A percentile compares a stretch with the other conserved stretches of the same genome.
These are phyloP conservation scores for Gallinago solitaria DNA, from an alignment of 2,797 vertebrate genomes.

Conservation along the genomic window DNA sequence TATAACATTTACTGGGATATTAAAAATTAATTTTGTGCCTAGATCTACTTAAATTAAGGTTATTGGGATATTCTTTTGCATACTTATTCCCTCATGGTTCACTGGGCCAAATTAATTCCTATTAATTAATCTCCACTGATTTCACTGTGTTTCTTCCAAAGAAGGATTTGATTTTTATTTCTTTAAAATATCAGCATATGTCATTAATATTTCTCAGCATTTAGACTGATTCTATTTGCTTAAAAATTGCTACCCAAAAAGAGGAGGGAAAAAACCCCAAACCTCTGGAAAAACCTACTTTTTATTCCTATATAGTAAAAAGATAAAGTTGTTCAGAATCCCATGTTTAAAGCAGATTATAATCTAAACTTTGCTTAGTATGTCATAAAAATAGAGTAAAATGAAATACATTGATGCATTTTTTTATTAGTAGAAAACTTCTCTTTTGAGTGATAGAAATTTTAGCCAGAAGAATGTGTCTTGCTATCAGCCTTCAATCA, in stretches of 20 bases:
- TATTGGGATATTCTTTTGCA: neutral
- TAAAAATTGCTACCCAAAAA: neutral
- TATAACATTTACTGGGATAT: neutral
- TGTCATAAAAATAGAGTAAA: neutral
- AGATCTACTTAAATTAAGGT: neutral
- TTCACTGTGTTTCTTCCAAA: neutral
- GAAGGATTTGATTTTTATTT: neutral
- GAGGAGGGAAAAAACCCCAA: neutral
- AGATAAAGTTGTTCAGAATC: neutral
- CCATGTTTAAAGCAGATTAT: neutral
- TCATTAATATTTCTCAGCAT: neutral
- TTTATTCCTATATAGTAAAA: neutral
- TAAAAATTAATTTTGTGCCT: neutral
- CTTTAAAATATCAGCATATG: neutral
- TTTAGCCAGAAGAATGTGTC: neutral
- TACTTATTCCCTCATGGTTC: neutral
- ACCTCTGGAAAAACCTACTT: neutral
- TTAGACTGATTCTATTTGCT: neutral
- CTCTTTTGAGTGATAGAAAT: neutral
- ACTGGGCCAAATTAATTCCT: neutral
- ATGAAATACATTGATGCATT: neutral
- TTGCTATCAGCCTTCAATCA: neutral
- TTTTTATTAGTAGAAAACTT: neutral
- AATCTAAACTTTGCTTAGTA: neutral
- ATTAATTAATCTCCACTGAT: slow-evolving; percentile 11